Percentiles rank a stretch among this genome's conserved stretches.
phyloP scores from a whole-genome alignment of 2,888 invertebrate genomes.

The Nomada ruficornis region DNA sequence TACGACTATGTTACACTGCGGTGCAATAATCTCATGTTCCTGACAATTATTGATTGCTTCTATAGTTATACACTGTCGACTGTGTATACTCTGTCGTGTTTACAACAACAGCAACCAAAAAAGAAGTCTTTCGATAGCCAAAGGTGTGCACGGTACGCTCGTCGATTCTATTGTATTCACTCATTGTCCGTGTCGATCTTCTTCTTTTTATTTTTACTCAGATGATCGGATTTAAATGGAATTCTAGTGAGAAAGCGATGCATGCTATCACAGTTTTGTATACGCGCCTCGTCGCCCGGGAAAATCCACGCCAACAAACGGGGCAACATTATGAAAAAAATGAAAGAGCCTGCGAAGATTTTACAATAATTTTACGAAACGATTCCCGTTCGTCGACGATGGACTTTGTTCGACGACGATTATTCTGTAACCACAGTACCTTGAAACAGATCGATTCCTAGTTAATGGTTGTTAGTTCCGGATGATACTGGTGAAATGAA shows the following conservation, averaged over 20 bases:
- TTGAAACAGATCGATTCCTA: slow-evolving; percentile 66
- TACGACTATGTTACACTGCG: not conserved
- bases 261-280: slow-evolving; percentile 47
- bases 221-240: slow-evolving; percentile 23
- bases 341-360: not conserved
- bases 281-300: slow-evolving; percentile 10
- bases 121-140: not conserved
- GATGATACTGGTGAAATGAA: slow-evolving; percentile 63
- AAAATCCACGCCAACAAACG: not conserved
- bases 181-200: not conserved
- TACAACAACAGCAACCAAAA: not conserved
- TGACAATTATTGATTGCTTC: not conserved
- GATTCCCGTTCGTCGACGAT: not conserved
- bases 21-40: slow-evolving; percentile 28
- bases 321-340: not conserved
- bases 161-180: slow-evolving; percentile 21
- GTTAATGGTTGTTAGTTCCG: slow-evolving; percentile 71
- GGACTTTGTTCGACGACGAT: slow-evolving; percentile 32
- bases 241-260: not conserved
- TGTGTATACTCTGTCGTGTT: not conserved
- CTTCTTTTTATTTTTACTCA: not conserved
- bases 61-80: not conserved
- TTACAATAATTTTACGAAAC: not conserved
- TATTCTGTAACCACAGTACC: slow-evolving; percentile 57
- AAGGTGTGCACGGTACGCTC: slow-evolving; percentile 41